These are phyloP conservation scores for Zapus hudsonius DNA, from an alignment of 2,113 vertebrate species.

Conservation along the genomic window DNA sequence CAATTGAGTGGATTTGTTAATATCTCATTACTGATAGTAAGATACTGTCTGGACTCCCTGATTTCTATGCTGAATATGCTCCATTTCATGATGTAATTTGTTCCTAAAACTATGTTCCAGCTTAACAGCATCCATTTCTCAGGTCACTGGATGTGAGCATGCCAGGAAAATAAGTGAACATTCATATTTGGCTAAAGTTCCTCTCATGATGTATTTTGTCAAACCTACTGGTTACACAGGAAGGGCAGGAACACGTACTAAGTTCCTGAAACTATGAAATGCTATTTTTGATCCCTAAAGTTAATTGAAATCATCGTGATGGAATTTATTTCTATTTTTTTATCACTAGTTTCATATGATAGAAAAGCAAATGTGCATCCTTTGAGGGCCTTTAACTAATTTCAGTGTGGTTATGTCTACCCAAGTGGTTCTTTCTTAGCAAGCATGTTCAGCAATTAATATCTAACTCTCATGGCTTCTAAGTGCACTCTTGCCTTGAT, in stretches of 20 bases:
- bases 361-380: not conserved
- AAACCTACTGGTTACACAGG: not conserved
- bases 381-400: not conserved
- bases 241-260: not conserved
- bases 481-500: not conserved
- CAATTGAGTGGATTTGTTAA: not conserved
- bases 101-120: not conserved
- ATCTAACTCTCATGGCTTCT: not conserved
- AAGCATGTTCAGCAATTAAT: not conserved
- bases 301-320: not conserved
- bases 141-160: not conserved
- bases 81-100: not conserved
- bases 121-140: slow-evolving; percentile 18
- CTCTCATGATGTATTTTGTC: not conserved
- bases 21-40: not conserved
- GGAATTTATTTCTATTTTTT: not conserved
- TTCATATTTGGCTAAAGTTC: not conserved
- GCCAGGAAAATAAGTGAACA: not conserved
- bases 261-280: slow-evolving; percentile 4
- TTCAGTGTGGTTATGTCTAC: not conserved
- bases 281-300: not conserved
- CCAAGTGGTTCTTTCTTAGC: not conserved
- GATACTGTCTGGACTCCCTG: not conserved
- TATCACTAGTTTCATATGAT: not conserved
- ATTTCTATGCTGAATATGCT: not conserved